Evolutionary conservation across 2,797 vertebrate genomes (phyloP), one percentile per base, ranked within the genome.

Genomic region (Gastrophryne carolinensis): DNA sequence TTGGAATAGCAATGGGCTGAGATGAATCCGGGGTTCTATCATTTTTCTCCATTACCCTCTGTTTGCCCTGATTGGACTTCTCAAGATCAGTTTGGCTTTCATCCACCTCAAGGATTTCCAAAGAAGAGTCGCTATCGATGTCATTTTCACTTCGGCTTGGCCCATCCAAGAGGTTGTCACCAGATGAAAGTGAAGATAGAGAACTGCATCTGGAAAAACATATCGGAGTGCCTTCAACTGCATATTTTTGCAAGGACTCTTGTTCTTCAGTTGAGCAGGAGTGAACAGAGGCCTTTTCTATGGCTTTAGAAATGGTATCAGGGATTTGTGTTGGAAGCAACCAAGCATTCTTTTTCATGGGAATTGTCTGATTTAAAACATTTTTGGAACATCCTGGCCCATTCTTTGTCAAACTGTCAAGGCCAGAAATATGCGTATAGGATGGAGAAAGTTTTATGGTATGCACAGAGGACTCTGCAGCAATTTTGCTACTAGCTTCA

Each of bases 121-220:
- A 85, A 0, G 98, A 99, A 0, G 95, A 96, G 85, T 99, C 97
- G 0, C 95, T 99, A 49, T 97, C 95, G 56, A 95, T 87, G 58
- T 94, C 95, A 0, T 93, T 94, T 82, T 98, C 96, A 0, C 96
- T 98, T 72, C 94, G 96, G 75, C 91, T 94, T 26, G 90, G 91
- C n/a, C 89, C 93, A 0, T 96, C 95, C 75, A 95, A 81, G 0
- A 88, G 90, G 0, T 90, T 96, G 24, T 98, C 96, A 0, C 95
- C 94, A 0, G 95, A 98, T 11, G 97, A 99, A 1, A 99, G 91
- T 0, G 98, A 99, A 7, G 97, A 99, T 66, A 99, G 87, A 1
- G 98, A 99, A 69, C 96, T 98, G 79, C 97, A 98, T 0, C 96
- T 92, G 8, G 97, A 99, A 80, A 99, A 97, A 83, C 94, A 97